A percentile compares a stretch with the other conserved stretches of the same genome.
These are phyloP conservation scores for Willowsia nigromaculata DNA, from an alignment of 2,888 invertebrate genomes.

Conservation along the genomic window DNA sequence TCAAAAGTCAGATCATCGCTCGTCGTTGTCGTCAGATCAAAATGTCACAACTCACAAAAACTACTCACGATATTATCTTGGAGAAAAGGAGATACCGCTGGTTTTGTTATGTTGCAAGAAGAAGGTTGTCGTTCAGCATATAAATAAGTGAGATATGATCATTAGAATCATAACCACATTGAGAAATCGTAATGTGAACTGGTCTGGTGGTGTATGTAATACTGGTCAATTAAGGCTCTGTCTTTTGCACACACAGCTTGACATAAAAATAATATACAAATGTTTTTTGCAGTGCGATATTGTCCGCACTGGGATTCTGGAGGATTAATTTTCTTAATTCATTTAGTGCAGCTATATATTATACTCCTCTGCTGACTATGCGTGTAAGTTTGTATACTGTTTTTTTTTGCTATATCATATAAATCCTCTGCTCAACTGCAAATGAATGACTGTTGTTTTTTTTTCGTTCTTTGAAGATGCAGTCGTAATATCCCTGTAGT, in stretches of 20 bases:
- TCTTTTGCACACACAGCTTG: background rate
- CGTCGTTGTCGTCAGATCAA: conserved; percentile 53
- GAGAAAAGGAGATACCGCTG: background rate
- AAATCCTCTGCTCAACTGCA: background rate
- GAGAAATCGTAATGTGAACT: background rate
- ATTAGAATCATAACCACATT: background rate
- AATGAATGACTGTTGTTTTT: background rate
- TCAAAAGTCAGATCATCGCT: background rate
- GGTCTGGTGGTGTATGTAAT: background rate
- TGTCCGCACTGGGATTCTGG: background rate
- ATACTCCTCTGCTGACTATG: background rate
- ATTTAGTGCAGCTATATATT: background rate
- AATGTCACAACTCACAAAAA: conserved; percentile 55
- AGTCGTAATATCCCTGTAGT: background rate
- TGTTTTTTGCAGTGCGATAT: background rate
- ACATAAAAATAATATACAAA: background rate
- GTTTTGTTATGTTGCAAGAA: background rate
- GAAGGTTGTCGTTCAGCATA: background rate
- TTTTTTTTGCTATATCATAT: background rate
- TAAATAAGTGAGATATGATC: background rate
- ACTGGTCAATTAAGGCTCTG: conserved; percentile 20
- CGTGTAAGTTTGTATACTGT: background rate
- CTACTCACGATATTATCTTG: conserved; percentile 31
- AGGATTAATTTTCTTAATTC: background rate
- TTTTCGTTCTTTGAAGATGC: conserved; percentile 3